Percentiles rank a stretch among this genome's conserved stretches.
Evolutionary conservation across 2,113 vertebrate species (phyloP).

Genomic region (Hoplias malabaricus): DNA sequence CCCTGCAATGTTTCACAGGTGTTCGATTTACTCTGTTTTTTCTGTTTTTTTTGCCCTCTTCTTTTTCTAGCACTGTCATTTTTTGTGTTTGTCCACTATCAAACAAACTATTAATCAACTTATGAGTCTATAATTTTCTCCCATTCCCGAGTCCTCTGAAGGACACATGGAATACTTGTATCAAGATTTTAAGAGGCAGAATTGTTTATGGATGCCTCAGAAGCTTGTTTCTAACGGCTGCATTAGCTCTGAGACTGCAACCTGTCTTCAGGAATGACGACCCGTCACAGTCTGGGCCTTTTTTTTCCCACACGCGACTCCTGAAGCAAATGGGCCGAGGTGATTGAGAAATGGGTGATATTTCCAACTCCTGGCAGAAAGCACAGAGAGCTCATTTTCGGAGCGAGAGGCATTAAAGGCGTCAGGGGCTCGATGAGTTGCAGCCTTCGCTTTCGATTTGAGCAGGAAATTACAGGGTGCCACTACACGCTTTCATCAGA

Average conservation of each 20-base stretch:
- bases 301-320: neutral
- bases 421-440: constrained; percentile 29
- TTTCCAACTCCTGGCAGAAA: constrained; percentile 26
- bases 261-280: constrained; percentile 58
- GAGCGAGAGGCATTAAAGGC: constrained; percentile 34
- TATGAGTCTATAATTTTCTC: neutral
- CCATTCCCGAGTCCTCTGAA: neutral
- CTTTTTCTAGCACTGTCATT: neutral
- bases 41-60: neutral
- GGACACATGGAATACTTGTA: neutral
- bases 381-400: constrained; percentile 29
- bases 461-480: constrained; percentile 46
- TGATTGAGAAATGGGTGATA: constrained; percentile 8
- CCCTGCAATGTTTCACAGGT: constrained; percentile 28
- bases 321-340: constrained; percentile 10
- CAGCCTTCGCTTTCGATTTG: constrained; percentile 4
- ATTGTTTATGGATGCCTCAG: constrained; percentile 18
- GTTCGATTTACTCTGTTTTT: constrained; percentile 31
- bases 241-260: constrained; percentile 66
- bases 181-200: neutral
- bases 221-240: constrained; percentile 48
- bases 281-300: constrained; percentile 54
- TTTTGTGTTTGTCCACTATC: constrained; percentile 16
- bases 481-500: neutral
- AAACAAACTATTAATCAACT: neutral